Evolutionary conservation across 2,113 vertebrate species (phyloP).

Genomic region (Myotis yumanensis): DNA sequence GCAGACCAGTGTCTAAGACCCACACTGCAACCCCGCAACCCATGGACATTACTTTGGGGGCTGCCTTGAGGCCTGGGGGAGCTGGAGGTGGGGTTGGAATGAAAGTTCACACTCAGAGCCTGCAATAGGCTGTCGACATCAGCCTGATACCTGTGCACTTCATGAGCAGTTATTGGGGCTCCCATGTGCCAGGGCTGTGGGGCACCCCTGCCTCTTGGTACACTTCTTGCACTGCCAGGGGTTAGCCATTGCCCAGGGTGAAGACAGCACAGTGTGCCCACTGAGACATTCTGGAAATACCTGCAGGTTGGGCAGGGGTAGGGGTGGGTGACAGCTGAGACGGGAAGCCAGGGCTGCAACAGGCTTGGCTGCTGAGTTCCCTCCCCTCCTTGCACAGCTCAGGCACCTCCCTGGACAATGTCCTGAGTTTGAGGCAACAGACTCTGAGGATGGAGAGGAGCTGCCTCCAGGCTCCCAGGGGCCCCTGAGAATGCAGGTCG

Average conservation of each 20-base stretch:
- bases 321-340: not conserved
- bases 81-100: not conserved
- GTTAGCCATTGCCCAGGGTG: not conserved
- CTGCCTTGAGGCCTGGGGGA: not conserved
- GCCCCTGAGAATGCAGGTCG: not conserved
- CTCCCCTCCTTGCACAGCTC: not conserved
- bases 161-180: not conserved
- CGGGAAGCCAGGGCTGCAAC: not conserved
- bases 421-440: not conserved
- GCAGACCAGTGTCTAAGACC: not conserved
- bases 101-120: not conserved
- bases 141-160: not conserved
- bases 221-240: not conserved
- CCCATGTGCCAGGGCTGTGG: fast-evolving
- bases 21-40: not conserved
- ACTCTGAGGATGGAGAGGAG: not conserved
- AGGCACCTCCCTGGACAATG: not conserved
- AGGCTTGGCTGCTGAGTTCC: not conserved
- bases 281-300: not conserved
- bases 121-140: fast-evolving
- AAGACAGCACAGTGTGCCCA: not conserved
- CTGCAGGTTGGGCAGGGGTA: not conserved
- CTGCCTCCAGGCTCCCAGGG: not conserved
- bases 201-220: not conserved
- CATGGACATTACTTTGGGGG: not conserved